A percentile compares a stretch with the other conserved stretches of the same genome.
These are phyloP conservation scores for Volucella inanis DNA, from an alignment of 2,888 invertebrate species.

Conservation along the genomic window DNA sequence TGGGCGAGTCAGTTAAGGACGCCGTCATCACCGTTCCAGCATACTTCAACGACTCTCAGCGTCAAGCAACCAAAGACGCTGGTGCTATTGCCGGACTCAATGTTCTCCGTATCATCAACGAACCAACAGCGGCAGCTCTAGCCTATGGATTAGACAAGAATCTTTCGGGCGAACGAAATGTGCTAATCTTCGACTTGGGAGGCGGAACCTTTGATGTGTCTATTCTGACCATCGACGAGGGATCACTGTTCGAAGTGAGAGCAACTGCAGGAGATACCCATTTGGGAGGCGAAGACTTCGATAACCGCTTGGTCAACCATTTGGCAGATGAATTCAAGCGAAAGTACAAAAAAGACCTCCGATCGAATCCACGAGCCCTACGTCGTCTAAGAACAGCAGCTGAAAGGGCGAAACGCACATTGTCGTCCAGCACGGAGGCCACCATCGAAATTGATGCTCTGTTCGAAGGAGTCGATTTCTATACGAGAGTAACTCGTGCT, in stretches of 20 bases:
- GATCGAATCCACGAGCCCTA: conserved; percentile 86
- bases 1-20: conserved; percentile 92
- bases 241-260: conserved; percentile 94
- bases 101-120: conserved; percentile 95
- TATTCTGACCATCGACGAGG: conserved; percentile 86
- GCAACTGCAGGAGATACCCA: conserved; percentile 98
- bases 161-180: too few species aligned
- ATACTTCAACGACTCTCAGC: conserved; percentile 94
- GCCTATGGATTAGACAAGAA: conserved; percentile 85
- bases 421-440: conserved; percentile 90
- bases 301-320: conserved; percentile 93
- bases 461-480: conserved; percentile 89
- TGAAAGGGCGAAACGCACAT: conserved; percentile 90
- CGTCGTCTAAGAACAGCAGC: conserved; percentile 89
- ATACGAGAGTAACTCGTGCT: conserved; percentile 88
- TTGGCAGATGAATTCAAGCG: conserved; percentile 94
- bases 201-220: too few species aligned
- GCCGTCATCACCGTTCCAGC: conserved; percentile 96
- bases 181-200: too few species aligned
- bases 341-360: conserved; percentile 88
- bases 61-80: conserved; percentile 96
- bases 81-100: conserved; percentile 95
- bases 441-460: conserved; percentile 90
- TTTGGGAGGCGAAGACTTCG: conserved; percentile 96
- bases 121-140: conserved; percentile 95